Conservation (phyloP, 2,888 invertebrate genomes). For the Brassicogethes aeneus region DNA sequence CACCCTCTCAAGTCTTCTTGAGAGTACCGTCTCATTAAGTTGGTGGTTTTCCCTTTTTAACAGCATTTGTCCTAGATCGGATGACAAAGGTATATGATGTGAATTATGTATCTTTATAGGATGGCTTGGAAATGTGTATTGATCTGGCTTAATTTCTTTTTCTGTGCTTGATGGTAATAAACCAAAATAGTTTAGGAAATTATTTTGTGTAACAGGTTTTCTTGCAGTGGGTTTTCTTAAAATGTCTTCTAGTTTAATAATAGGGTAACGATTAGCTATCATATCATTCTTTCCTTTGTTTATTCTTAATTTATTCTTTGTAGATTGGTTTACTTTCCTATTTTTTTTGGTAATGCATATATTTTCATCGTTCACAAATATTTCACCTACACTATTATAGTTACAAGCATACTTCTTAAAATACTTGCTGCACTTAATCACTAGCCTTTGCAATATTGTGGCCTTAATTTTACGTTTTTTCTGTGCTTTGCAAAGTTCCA, state of each 20-base stretch:
- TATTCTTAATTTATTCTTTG: background rate
- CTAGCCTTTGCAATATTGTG: conserved; percentile 13
- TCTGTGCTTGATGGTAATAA: conserved; percentile 7
- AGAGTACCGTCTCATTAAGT: conserved; percentile 21
- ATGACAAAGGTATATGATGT: conserved; percentile 29
- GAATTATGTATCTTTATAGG: conserved; percentile 15
- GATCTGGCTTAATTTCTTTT: background rate
- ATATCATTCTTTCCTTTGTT: background rate
- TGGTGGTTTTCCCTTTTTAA: conserved; percentile 18
- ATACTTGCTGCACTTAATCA: conserved; percentile 10
- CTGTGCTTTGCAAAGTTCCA: background rate
- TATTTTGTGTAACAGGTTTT: conserved; percentile 13
- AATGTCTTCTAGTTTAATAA: background rate
- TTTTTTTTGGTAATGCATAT: background rate
- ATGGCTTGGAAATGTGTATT: too few species aligned
- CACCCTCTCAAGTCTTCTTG: conserved; percentile 23
- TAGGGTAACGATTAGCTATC: background rate
- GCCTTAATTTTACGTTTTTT: conserved; percentile 5
- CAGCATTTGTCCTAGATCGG: conserved; percentile 27
- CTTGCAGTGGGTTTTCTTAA: background rate
- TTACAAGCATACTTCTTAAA: background rate
- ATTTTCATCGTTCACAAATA: background rate
- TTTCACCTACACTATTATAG: background rate
- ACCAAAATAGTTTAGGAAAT: conserved; percentile 21
- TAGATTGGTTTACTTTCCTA: background rate